These are phyloP conservation scores for Athalia rosae DNA, from an alignment of 2,888 invertebrate genomes.

Conservation along the genomic window DNA sequence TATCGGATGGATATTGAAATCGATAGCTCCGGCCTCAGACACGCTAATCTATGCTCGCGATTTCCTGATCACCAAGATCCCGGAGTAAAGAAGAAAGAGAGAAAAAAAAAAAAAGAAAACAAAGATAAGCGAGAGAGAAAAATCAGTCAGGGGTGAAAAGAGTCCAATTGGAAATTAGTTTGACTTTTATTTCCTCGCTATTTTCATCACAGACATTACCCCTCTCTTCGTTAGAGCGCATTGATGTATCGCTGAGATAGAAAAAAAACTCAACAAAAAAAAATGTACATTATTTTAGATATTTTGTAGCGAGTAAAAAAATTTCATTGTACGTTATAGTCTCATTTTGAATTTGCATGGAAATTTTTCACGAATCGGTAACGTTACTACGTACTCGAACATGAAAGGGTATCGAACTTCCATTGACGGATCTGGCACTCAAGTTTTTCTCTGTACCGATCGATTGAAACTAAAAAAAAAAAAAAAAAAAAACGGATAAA, in stretches of 20 bases:
- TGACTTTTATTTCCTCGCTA: slow-evolving; percentile 1
- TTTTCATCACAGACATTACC: not conserved
- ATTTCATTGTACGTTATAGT: too few relatives aligned
- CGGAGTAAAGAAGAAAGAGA: too few relatives aligned
- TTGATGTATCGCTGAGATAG: not conserved
- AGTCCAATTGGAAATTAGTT: slow-evolving; percentile 31
- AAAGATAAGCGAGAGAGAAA: not conserved
- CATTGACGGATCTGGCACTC: too few relatives aligned
- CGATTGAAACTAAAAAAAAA: not conserved
- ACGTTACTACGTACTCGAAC: too few relatives aligned
- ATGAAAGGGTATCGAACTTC: too few relatives aligned
- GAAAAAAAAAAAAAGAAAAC: too few relatives aligned
- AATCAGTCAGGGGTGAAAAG: slow-evolving; percentile 34
- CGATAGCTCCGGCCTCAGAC: slow-evolving; percentile 66
- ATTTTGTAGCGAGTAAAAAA: too few relatives aligned
- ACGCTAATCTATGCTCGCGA: slow-evolving; percentile 60
- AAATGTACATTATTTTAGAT: not conserved
- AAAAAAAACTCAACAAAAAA: not conserved
- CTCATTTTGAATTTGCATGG: too few relatives aligned
- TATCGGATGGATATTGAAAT: slow-evolving; percentile 68
- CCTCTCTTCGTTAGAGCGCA: not conserved
- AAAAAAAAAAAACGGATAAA: not conserved
- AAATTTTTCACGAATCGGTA: too few relatives aligned
- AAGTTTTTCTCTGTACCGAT: not conserved
- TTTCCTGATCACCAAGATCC: slow-evolving; percentile 28